Conservation (phyloP, 2,113 vertebrate species). For the Myodes glareolus region DNA sequence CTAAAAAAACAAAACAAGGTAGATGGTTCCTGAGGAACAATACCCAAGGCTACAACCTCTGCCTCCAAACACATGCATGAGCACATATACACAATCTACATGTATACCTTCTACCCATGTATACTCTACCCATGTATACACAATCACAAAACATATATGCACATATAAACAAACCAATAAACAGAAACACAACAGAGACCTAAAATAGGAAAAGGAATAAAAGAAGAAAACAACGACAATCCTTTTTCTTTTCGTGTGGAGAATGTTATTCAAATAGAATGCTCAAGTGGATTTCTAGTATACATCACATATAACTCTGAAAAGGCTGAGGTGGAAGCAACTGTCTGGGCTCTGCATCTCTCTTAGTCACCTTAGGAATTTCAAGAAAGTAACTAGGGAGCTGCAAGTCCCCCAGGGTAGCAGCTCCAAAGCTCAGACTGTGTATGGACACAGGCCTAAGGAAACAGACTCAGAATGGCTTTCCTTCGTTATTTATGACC, state of each 20-base stretch:
- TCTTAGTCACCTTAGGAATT: not conserved
- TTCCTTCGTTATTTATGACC: not conserved
- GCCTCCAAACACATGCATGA: not conserved
- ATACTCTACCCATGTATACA: not conserved
- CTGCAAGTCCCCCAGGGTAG: not conserved
- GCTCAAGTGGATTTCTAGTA: not conserved
- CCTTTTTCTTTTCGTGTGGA: slow-evolving; percentile 11
- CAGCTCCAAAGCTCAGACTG: not conserved
- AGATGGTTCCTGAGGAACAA: not conserved
- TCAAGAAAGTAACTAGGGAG: not conserved
- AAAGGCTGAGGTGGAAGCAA: not conserved
- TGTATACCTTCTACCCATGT: not conserved
- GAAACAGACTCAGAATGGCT: not conserved
- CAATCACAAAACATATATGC: not conserved
- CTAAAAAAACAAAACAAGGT: not conserved
- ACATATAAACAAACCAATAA: not conserved
- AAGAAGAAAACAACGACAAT: not conserved
- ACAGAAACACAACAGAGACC: not conserved
- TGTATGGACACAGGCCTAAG: not conserved
- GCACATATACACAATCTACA: not conserved
- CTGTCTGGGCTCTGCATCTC: not conserved
- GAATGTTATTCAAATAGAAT: slow-evolving; percentile 45
- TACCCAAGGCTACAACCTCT: not conserved
- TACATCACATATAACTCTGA: slow-evolving; percentile 1
- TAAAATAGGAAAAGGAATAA: not conserved